phyloP scores from a whole-genome alignment of 2,888 invertebrate genomes.

The Alentia gelatinosa region DNA sequence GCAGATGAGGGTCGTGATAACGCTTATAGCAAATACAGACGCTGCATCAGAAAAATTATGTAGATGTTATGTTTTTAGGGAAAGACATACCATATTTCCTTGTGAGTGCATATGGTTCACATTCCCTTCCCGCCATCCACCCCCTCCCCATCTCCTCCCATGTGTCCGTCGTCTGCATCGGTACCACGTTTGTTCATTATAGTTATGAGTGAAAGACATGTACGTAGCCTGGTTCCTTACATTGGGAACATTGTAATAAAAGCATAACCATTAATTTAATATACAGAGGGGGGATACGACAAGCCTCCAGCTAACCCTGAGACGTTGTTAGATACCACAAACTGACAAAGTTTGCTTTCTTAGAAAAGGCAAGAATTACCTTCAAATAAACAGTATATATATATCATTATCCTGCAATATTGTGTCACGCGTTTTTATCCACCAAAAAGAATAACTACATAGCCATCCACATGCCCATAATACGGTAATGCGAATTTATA shows the following conservation, averaged over 20 bases:
- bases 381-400: slow-evolving; percentile 39
- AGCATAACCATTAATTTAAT: slow-evolving; percentile 6
- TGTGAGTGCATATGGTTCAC: neutral
- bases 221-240: neutral
- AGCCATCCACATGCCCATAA: too few species aligned
- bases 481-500: too few species aligned
- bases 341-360: slow-evolving; percentile 12
- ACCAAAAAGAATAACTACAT: neutral
- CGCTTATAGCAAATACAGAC: neutral
- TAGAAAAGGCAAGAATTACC: slow-evolving; percentile 40
- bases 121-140: neutral
- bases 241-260: neutral
- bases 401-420: neutral
- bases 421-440: neutral
- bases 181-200: neutral
- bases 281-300: neutral
- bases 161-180: neutral
- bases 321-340: slow-evolving; percentile 2
- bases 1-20: neutral
- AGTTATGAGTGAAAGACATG: neutral
- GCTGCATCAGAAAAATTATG: neutral
- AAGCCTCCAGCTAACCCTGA: neutral
- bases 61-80: neutral
- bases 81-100: neutral
- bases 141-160: neutral